Base-by-base conservation (phyloP, 2,797 vertebrate genomes). In the Triplophysa yarkandensis region DNA sequence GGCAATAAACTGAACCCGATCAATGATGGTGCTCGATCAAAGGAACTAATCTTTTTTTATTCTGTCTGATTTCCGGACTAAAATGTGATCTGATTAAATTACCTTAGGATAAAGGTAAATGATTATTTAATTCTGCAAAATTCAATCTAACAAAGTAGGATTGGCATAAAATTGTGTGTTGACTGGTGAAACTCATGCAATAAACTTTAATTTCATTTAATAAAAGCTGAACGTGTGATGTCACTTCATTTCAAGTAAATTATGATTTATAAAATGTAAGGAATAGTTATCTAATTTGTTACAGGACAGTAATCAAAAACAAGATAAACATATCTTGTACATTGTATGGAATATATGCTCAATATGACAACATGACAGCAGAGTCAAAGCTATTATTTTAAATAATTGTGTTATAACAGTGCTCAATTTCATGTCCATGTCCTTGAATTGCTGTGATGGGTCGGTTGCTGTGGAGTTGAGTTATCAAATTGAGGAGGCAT, bases 21-120 rank as follows among this genome's bases (percentile, higher is more conserved):
- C 78, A 72, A 69, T 62, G 65, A 80, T 62, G 74, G 78, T 80
- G 78, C 74, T 80, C 69, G 55, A 58, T 71, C 39, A 25, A 71
- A 69, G 10, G 23, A 70, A 44, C 58, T 64, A 65, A 70, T 50
- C 14, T 74, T 55, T 8, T 16, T 43, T 43, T 32, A 32, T 44
- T 62, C 57, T 43, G n/a, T 25, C 27, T 32, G n/a, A 25, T 30
- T 63, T 63, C 54, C 32, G 32, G 21, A 50, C 70, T 63, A 54
- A 10, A 52, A 44, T n/a, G 11, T 2, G 9, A 65, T 44, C 32
- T 64, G 10, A 27, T 7, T 39, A 48, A 9, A 34, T 48, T 54
- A 62, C 41, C 43, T 9, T 13, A 16, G 34, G 4, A 57, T 32
- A 23, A 44, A 36, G 43, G 13, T 43, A 54, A 23, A 30, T n/a